These are phyloP conservation scores for Acanthochromis polyacanthus DNA, from an alignment of 2,113 vertebrate genomes.

Conservation along the genomic window DNA sequence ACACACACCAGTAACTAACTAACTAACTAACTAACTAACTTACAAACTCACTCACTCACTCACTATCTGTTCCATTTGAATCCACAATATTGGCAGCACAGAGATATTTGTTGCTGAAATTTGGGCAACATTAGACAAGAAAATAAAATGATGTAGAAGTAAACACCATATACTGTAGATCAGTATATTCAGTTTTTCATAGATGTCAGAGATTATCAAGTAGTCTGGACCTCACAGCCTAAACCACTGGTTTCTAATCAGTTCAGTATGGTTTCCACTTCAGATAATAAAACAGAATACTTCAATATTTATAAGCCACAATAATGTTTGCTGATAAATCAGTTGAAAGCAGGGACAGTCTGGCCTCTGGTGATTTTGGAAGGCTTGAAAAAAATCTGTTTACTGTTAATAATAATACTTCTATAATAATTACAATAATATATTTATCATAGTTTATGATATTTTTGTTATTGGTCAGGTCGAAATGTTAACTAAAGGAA, in stretches of 20 bases:
- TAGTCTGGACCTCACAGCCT: too few species aligned
- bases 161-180: background rate
- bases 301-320: too few species aligned
- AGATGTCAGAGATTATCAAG: too few species aligned
- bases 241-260: background rate
- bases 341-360: background rate
- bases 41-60: too few species aligned
- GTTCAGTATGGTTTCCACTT: background rate
- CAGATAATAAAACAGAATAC: background rate
- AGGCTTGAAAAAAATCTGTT: background rate
- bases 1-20: too few species aligned
- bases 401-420: too few species aligned
- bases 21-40: too few species aligned
- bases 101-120: background rate
- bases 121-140: background rate
- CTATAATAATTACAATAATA: too few species aligned
- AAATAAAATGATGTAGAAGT: background rate
- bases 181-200: constrained; percentile 7
- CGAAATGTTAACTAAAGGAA: too few species aligned
- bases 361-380: background rate
- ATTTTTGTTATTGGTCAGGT: too few species aligned
- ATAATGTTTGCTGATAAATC: too few species aligned
- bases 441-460: too few species aligned
- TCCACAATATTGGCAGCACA: background rate
- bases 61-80: constrained; percentile 4